These are phyloP conservation scores for Engraulis encrasicolus DNA, from an alignment of 2,113 vertebrate species.

Conservation along the genomic window DNA sequence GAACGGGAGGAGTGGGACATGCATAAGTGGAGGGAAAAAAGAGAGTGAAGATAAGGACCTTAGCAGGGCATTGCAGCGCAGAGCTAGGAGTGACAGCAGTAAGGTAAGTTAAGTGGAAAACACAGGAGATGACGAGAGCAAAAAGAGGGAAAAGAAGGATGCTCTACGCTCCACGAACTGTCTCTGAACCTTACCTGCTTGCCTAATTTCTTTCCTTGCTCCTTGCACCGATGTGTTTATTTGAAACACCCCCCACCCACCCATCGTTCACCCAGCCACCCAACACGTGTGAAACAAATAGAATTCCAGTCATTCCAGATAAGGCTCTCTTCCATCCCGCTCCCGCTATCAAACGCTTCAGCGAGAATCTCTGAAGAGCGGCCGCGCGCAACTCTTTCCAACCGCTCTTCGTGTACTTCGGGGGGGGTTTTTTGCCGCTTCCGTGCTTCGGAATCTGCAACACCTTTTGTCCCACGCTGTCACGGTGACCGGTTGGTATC, in stretches of 20 bases:
- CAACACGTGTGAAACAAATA: constrained; percentile 40
- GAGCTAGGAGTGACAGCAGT: too few species aligned
- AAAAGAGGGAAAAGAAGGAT: too few species aligned
- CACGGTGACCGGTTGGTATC: constrained; percentile 66
- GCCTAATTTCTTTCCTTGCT: neutral
- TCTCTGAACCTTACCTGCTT: constrained; percentile 63
- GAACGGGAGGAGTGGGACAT: too few species aligned
- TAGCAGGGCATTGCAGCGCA: too few species aligned
- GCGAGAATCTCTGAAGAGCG: constrained; percentile 34
- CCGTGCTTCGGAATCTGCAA: constrained; percentile 18
- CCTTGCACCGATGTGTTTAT: constrained; percentile 26
- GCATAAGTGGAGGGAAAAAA: too few species aligned
- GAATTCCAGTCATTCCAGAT: constrained; percentile 49
- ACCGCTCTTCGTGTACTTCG: constrained; percentile 38
- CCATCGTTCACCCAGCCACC: neutral
- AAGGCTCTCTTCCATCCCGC: constrained; percentile 32
- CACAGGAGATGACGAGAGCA: too few species aligned
- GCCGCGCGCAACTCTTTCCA: constrained; percentile 9
- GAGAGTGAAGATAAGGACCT: too few species aligned
- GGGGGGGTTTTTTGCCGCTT: neutral
- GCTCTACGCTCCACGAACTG: constrained; percentile 71
- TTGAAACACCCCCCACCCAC: constrained; percentile 28
- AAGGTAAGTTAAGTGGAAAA: too few species aligned
- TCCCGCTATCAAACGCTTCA: constrained; percentile 20
- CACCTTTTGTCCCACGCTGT: constrained; percentile 51